These are phyloP conservation scores for Tricholauxania praeusta DNA, from an alignment of 2,888 invertebrate genomes.

Conservation along the genomic window DNA sequence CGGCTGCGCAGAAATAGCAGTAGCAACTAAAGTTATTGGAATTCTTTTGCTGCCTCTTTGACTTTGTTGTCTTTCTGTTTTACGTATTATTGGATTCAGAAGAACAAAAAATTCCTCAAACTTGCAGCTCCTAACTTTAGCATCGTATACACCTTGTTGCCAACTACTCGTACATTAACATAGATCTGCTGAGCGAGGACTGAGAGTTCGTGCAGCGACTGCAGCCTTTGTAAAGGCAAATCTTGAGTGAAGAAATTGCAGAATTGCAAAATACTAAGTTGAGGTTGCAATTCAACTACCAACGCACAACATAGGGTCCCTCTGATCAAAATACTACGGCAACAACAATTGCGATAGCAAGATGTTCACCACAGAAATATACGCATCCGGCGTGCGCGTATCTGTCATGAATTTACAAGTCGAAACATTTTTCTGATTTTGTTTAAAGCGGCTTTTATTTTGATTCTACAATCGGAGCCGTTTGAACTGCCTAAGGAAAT, in stretches of 20 bases:
- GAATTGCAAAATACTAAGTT: conserved; percentile 31
- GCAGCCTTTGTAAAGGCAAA: conserved; percentile 21
- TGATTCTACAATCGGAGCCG: too few species aligned
- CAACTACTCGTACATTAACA: not conserved
- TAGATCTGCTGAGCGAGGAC: too few species aligned
- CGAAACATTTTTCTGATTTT: conserved; percentile 31
- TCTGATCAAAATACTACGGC: conserved; percentile 25
- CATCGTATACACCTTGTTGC: conserved; percentile 20
- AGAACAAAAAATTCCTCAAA: conserved; percentile 14
- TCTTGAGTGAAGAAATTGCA: conserved; percentile 8
- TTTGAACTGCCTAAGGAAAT: too few species aligned
- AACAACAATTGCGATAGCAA: conserved; percentile 11
- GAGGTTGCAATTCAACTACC: not conserved
- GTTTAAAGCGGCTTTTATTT: too few species aligned
- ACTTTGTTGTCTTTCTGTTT: not conserved
- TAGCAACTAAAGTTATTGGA: conserved; percentile 24
- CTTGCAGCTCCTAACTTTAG: conserved; percentile 12
- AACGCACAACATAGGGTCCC: conserved; percentile 24
- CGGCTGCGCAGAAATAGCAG: conserved; percentile 5
- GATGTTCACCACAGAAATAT: conserved; percentile 36
- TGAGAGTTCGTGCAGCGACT: not conserved
- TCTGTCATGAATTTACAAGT: conserved; percentile 37
- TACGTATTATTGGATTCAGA: too few species aligned
- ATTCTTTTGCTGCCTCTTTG: not conserved
- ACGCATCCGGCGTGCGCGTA: conserved; percentile 29